A percentile compares a stretch with the other conserved stretches of the same genome.
Evolutionary conservation across 2,113 vertebrate genomes (phyloP).

Genomic region (Ctenodactylus gundi): DNA sequence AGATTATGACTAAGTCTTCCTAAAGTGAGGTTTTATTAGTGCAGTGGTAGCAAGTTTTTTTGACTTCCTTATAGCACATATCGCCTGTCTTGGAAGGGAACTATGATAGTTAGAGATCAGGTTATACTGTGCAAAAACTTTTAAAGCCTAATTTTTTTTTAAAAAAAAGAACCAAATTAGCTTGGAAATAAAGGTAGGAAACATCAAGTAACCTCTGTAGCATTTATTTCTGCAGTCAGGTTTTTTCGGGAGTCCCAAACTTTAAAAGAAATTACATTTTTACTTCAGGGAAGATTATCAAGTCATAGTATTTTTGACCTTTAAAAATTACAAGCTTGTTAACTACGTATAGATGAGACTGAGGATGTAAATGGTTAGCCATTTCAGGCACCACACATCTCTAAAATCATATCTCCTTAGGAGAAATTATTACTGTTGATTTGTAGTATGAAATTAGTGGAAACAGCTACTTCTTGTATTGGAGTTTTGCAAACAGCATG

Average conservation of each 20-base stretch:
- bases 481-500: slow-evolving; percentile 75
- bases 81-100: neutral
- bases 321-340: neutral
- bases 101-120: neutral
- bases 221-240: neutral
- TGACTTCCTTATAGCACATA: neutral
- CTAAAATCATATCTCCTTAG: neutral
- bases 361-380: neutral
- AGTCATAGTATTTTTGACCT: too few relatives aligned
- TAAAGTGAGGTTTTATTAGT: neutral
- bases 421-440: neutral
- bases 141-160: too few relatives aligned
- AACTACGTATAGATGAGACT: neutral
- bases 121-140: neutral
- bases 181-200: neutral
- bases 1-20: neutral
- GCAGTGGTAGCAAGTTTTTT: neutral
- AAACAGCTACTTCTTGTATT: slow-evolving; percentile 64
- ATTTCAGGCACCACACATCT: neutral
- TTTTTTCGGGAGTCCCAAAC: neutral
- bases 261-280: neutral
- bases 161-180: neutral
- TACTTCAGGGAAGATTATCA: neutral
- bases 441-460: slow-evolving; percentile 39
- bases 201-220: neutral